Percentiles rank a stretch among this genome's conserved stretches.
These are phyloP conservation scores for Patella depressa DNA, from an alignment of 2,888 invertebrate genomes.

Conservation along the genomic window DNA sequence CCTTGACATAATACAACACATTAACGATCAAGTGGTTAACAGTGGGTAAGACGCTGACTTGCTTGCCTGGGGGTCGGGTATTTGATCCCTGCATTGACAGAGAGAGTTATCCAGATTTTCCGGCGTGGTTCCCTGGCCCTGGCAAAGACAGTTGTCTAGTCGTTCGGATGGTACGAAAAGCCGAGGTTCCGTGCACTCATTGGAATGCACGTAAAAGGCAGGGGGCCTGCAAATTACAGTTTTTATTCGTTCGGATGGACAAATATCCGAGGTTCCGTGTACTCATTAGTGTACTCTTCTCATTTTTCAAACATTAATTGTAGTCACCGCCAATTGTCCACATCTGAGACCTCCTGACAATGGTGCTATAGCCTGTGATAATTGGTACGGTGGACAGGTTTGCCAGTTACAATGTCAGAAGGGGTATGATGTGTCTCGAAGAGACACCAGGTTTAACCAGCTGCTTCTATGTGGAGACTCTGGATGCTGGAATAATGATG, in stretches of 20 bases:
- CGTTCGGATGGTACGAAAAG: too few relatives aligned
- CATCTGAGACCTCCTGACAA: conserved; percentile 23
- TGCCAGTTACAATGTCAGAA: conserved; percentile 37
- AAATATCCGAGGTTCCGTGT: neutral
- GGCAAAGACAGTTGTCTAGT: too few relatives aligned
- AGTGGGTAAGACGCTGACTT: too few relatives aligned
- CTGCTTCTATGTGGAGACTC: conserved; percentile 30
- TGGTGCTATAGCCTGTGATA: conserved; percentile 40
- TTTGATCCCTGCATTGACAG: too few relatives aligned
- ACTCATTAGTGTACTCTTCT: neutral
- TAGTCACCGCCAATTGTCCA: neutral
- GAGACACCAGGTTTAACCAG: neutral
- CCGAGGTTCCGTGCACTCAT: too few relatives aligned
- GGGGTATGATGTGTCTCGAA: conserved; percentile 29
- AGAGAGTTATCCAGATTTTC: too few relatives aligned
- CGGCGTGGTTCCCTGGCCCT: too few relatives aligned
- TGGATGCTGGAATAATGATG: conserved; percentile 25
- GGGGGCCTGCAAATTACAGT: too few relatives aligned
- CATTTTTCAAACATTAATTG: neutral
- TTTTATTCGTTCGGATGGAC: neutral
- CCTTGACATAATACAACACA: too few relatives aligned
- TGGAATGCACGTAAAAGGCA: too few relatives aligned
- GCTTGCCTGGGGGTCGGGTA: too few relatives aligned
- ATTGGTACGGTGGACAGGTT: conserved; percentile 38
- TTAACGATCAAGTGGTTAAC: too few relatives aligned